A percentile compares a stretch with the other conserved stretches of the same genome.
Conservation (phyloP, 2,113 vertebrate genomes). For the Myotis brandtii region DNA sequence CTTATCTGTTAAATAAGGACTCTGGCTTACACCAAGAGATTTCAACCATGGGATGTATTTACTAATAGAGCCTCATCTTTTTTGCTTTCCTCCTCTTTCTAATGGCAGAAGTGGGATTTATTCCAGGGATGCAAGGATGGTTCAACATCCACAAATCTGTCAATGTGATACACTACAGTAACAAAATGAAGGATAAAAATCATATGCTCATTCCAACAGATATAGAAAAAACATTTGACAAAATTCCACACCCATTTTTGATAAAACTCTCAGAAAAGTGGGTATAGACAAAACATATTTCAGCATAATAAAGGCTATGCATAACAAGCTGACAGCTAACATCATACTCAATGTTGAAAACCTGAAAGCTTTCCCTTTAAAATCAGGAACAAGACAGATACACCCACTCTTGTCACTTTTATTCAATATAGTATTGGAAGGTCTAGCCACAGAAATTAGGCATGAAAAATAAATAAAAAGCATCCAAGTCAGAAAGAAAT, state of each 20-base stretch:
- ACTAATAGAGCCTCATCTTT: neutral
- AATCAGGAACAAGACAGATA: neutral
- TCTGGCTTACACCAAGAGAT: neutral
- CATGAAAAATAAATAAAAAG: neutral
- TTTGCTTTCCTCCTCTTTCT: neutral
- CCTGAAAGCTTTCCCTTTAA: neutral
- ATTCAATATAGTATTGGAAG: neutral
- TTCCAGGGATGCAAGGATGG: neutral
- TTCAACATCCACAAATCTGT: neutral
- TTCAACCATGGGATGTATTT: neutral
- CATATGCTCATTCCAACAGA: neutral
- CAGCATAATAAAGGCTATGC: neutral
- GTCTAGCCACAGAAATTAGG: neutral
- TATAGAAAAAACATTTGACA: neutral
- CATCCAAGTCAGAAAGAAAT: neutral
- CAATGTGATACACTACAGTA: neutral
- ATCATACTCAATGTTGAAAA: neutral
- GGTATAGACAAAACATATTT: neutral
- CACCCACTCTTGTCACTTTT: neutral
- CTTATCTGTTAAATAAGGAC: neutral
- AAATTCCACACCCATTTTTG: neutral
- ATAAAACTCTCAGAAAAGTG: neutral
- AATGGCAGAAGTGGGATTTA: neutral
- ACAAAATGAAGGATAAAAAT: neutral
- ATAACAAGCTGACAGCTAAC: neutral